Percentiles rank a stretch among this genome's conserved stretches.
These are phyloP conservation scores for Larimichthys crocea DNA, from an alignment of 2,113 vertebrate species.

Conservation along the genomic window DNA sequence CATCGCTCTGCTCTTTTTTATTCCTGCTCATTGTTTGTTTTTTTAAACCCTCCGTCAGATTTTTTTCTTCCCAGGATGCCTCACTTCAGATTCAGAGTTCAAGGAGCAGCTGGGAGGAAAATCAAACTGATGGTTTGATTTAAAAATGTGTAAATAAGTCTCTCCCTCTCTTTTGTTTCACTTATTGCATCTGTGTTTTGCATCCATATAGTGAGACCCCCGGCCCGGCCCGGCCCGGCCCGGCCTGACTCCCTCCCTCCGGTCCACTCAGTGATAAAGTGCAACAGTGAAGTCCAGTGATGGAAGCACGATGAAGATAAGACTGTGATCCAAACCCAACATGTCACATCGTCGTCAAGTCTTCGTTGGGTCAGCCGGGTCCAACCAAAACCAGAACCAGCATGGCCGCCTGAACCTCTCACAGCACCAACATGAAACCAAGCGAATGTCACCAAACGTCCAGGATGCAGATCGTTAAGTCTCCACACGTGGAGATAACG, in stretches of 20 bases:
- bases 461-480: background rate
- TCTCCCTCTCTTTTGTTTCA: background rate
- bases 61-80: too few relatives aligned
- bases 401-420: background rate
- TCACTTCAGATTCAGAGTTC: background rate
- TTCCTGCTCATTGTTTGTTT: too few relatives aligned
- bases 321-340: conserved; percentile 1
- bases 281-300: conserved; percentile 64
- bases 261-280: conserved; percentile 70
- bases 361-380: too few relatives aligned
- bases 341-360: background rate
- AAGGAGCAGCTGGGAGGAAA: background rate
- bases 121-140: background rate
- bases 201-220: conserved; percentile 27
- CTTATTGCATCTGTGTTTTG: conserved; percentile 49
- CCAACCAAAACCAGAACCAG: too few relatives aligned
- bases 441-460: background rate
- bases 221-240: background rate
- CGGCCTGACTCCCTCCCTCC: background rate
- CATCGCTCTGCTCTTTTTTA: too few relatives aligned
- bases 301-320: conserved; percentile 40
- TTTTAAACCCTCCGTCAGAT: too few relatives aligned
- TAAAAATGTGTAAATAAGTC: background rate
- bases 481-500: too few relatives aligned
- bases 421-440: background rate